Percentiles rank a stretch among this genome's conserved stretches.
phyloP scores from a whole-genome alignment of 2,113 vertebrate species.

The Dasyprocta punctata region DNA sequence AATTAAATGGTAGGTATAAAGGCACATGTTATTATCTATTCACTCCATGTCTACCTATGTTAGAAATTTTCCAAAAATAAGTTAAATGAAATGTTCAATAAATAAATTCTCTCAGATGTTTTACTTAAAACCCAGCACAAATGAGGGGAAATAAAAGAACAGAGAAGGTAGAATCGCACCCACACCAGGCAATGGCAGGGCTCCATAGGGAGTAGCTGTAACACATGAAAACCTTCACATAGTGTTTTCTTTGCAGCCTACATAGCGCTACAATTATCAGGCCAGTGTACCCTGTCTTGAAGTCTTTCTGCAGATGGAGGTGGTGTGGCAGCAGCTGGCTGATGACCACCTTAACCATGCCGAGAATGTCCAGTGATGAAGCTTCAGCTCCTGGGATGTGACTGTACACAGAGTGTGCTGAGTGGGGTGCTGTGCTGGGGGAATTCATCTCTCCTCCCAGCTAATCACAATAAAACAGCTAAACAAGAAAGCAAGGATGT shows the following conservation, averaged over 20 bases:
- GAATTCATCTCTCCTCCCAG: neutral
- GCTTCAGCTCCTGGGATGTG: neutral
- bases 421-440: neutral
- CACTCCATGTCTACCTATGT: neutral
- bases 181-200: neutral
- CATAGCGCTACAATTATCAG: neutral
- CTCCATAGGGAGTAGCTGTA: neutral
- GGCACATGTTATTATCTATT: neutral
- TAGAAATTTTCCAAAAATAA: neutral
- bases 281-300: neutral
- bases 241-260: neutral
- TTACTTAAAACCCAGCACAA: neutral
- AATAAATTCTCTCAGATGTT: neutral
- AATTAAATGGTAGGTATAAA: neutral
- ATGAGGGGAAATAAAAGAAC: neutral
- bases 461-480: neutral
- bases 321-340: neutral
- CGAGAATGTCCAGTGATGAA: neutral
- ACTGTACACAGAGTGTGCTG: accelerated
- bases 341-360: neutral
- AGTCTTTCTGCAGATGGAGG: neutral
- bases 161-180: neutral
- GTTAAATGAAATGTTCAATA: neutral
- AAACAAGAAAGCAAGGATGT: neutral
- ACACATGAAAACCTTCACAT: neutral